Conservation (phyloP, 2,797 vertebrate species). For the Phyllotis vaccarum region DNA sequence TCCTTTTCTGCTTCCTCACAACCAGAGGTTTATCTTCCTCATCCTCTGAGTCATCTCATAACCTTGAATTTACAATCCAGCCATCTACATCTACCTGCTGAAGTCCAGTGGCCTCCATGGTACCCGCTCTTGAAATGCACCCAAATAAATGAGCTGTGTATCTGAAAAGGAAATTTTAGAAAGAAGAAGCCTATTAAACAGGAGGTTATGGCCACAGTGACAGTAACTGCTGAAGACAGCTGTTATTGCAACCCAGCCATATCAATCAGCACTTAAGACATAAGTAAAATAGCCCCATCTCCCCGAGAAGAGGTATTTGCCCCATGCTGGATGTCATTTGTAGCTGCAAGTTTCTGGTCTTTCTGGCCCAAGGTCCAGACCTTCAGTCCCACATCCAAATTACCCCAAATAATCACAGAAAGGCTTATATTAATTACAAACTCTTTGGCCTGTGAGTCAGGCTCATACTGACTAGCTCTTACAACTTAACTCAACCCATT, state of each 20-base stretch:
- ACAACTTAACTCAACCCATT: no score
- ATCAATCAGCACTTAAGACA: not conserved
- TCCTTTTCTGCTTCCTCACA: not conserved
- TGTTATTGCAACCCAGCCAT: not conserved
- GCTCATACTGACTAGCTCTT: no score
- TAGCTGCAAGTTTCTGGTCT: no score
- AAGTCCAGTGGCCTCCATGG: not conserved
- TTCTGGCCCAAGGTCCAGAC: no score
- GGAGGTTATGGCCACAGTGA: not conserved
- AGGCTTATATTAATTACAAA: no score
- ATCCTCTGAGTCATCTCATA: not conserved
- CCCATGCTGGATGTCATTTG: no score
- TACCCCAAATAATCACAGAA: no score
- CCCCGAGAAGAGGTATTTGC: no score
- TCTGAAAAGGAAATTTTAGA: not conserved
- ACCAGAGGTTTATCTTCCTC: not conserved
- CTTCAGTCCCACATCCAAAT: no score
- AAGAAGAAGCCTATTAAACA: not conserved
- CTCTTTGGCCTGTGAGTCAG: no score
- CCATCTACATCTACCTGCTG: not conserved
- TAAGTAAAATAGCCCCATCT: no score
- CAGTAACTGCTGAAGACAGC: not conserved
- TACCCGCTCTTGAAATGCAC: not conserved
- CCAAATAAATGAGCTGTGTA: not conserved
- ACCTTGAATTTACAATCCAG: not conserved